Conservation (phyloP, 2,888 invertebrate species). For the Holacanthella duospinosa region DNA sequence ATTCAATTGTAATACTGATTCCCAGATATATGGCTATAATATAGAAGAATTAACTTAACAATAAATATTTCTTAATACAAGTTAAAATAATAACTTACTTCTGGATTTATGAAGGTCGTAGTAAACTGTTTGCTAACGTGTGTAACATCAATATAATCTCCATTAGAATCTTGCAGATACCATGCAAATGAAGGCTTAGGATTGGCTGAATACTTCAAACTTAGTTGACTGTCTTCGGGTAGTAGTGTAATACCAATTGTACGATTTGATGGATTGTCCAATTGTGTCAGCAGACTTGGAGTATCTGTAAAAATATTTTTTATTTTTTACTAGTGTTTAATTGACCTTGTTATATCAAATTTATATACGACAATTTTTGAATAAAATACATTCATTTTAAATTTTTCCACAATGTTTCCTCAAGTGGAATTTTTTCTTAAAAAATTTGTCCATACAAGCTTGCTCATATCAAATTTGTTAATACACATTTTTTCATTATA, state of each 20-base stretch:
- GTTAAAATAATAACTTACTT: neutral
- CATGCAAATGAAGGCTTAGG: neutral
- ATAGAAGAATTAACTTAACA: neutral
- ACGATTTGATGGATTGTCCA: neutral
- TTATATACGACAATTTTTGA: too few relatives aligned
- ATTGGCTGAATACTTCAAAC: neutral
- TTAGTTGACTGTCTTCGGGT: neutral
- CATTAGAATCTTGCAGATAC: neutral
- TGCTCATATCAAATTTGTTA: too few relatives aligned
- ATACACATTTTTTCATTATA: too few relatives aligned
- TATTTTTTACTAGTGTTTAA: neutral
- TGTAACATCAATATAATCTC: neutral
- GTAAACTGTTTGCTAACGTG: neutral
- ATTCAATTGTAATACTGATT: neutral
- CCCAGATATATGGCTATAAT: neutral
- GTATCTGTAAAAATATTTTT: neutral
- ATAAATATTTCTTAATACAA: neutral
- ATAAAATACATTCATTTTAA: too few relatives aligned
- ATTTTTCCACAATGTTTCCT: too few relatives aligned
- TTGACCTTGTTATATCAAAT: too few relatives aligned
- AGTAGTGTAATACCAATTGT: neutral
- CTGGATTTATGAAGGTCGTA: neutral
- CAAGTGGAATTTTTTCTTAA: too few relatives aligned
- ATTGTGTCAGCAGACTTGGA: neutral
- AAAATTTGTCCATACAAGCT: too few relatives aligned